Evolutionary conservation across 1,140 invertebrate species (phyloP).

Genomic region (Drosophila erecta): DNA sequence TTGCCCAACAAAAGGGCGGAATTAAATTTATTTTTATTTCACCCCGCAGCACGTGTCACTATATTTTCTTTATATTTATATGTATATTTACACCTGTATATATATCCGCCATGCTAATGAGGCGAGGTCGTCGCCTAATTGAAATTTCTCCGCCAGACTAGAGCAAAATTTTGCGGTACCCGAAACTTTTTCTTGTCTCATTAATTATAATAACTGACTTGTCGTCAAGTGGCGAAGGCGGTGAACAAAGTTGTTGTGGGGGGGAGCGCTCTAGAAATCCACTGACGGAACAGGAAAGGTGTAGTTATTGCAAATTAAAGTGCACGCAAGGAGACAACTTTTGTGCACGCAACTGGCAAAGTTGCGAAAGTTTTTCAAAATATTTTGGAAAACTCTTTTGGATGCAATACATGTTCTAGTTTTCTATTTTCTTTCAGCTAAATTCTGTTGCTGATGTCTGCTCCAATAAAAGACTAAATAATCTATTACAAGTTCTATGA

Average conservation of each 20-base stretch:
- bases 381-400: background rate
- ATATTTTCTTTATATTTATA: background rate
- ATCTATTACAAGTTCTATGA: no score
- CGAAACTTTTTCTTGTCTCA: constrained; percentile 9
- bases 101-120: constrained; percentile 26
- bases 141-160: constrained; percentile 25
- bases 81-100: background rate
- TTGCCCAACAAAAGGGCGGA: constrained; percentile 17
- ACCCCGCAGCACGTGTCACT: background rate
- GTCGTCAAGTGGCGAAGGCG: constrained; percentile 14
- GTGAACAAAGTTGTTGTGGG: background rate
- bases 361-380: background rate
- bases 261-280: background rate
- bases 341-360: background rate
- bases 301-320: constrained; percentile 15
- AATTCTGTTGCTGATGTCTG: no score
- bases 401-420: background rate
- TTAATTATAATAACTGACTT: constrained; percentile 46
- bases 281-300: background rate
- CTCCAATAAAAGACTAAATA: no score
- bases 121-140: constrained; percentile 32
- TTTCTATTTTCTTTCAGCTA: no score
- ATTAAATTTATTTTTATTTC: constrained; percentile 26
- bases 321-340: constrained; percentile 36
- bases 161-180: constrained; percentile 12